These are phyloP conservation scores for Petrolisthes manimaculis DNA, from an alignment of 2,888 invertebrate species.

Conservation along the genomic window DNA sequence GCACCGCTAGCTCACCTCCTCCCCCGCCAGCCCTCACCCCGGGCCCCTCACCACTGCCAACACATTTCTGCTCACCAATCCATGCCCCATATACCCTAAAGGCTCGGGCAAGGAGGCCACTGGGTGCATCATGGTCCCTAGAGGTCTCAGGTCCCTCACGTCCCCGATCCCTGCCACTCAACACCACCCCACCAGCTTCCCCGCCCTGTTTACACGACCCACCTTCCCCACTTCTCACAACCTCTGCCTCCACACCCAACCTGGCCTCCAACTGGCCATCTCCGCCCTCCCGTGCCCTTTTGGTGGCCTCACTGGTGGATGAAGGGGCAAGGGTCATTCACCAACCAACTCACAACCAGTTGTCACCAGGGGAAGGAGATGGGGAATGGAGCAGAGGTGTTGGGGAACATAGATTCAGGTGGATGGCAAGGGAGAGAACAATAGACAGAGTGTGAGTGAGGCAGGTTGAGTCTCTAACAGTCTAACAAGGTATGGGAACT, in stretches of 20 bases:
- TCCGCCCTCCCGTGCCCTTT: slow-evolving; percentile 17
- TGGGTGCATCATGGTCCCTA: slow-evolving; percentile 51
- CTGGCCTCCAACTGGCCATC: slow-evolving; percentile 45
- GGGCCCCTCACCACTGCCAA: slow-evolving; percentile 18
- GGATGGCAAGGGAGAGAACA: slow-evolving; percentile 16
- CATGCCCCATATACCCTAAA: slow-evolving; percentile 27
- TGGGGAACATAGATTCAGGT: slow-evolving; percentile 24
- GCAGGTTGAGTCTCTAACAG: background rate
- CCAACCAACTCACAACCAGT: background rate
- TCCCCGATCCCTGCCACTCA: slow-evolving; percentile 50
- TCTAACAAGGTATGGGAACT: too few relatives aligned
- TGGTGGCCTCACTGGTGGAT: slow-evolving; percentile 40
- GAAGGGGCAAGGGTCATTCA: slow-evolving; percentile 24
- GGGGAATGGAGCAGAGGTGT: slow-evolving; percentile 34
- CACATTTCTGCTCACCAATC: slow-evolving; percentile 9
- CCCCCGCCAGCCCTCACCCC: slow-evolving; percentile 19
- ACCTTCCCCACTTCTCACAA: slow-evolving; percentile 34
- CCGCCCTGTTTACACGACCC: slow-evolving; percentile 33
- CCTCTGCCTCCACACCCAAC: slow-evolving; percentile 55
- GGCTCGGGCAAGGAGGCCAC: slow-evolving; percentile 28
- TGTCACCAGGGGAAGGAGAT: slow-evolving; percentile 15
- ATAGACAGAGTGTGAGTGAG: slow-evolving; percentile 10
- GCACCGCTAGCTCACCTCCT: slow-evolving; percentile 43
- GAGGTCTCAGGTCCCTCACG: slow-evolving; percentile 40
- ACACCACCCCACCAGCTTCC: slow-evolving; percentile 31